Evolutionary conservation across 1,140 invertebrate genomes (phyloP).

Genomic region (Pachypsylla venusta): DNA sequence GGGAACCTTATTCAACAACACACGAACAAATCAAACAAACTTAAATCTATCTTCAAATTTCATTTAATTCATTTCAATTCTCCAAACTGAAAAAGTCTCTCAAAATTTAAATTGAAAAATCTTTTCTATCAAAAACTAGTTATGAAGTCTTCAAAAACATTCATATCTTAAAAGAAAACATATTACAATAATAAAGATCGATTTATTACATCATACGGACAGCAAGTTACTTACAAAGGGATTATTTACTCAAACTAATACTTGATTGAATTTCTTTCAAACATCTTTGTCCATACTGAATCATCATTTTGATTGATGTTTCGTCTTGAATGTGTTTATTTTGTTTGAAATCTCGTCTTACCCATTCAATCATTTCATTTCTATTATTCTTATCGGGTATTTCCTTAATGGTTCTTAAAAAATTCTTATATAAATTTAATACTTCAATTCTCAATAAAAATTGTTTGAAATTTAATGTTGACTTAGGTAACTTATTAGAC

Average conservation of each 20-base stretch:
- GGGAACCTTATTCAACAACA: too few relatives aligned
- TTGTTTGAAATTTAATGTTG: slow-evolving; percentile 30
- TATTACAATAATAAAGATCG: too few relatives aligned
- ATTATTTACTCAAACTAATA: slow-evolving; percentile 26
- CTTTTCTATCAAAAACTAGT: too few relatives aligned
- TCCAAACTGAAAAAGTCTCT: too few relatives aligned
- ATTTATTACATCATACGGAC: too few relatives aligned
- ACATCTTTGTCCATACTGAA: slow-evolving; percentile 49
- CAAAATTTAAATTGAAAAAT: too few relatives aligned
- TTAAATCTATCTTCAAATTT: too few relatives aligned
- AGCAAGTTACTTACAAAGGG: not conserved
- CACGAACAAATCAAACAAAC: too few relatives aligned
- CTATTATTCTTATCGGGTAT: slow-evolving; percentile 45
- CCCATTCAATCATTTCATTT: slow-evolving; percentile 50
- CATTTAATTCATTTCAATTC: too few relatives aligned
- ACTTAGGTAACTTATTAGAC: not conserved
- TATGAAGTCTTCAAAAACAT: too few relatives aligned
- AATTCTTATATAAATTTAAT: slow-evolving; percentile 53
- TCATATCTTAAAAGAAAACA: too few relatives aligned
- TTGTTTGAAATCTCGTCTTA: slow-evolving; percentile 47
- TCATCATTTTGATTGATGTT: slow-evolving; percentile 46
- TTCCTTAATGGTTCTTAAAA: slow-evolving; percentile 46
- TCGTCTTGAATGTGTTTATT: slow-evolving; percentile 52
- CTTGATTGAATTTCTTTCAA: slow-evolving; percentile 48
- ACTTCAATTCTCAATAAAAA: slow-evolving; percentile 61